phyloP scores from a whole-genome alignment of 2,888 invertebrate genomes.

The Calliopum simillimum region DNA sequence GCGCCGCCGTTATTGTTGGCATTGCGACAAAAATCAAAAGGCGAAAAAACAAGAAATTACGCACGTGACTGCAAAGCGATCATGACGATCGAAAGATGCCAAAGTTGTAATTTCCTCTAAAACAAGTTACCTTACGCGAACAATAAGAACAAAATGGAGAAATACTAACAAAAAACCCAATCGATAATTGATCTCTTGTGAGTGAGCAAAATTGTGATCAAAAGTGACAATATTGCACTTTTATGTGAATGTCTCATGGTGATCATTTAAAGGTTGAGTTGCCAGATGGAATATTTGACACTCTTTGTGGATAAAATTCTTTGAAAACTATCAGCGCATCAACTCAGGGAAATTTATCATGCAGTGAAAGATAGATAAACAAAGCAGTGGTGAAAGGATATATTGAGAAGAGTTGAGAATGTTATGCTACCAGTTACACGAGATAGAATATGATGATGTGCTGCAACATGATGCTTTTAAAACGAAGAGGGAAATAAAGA shows the following conservation, averaged over 20 bases:
- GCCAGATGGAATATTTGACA: too few relatives aligned
- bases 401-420: too few relatives aligned
- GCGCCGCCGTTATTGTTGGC: background rate
- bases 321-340: too few relatives aligned
- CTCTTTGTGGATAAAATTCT: too few relatives aligned
- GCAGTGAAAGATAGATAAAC: too few relatives aligned
- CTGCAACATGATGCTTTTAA: too few relatives aligned
- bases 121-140: conserved; percentile 55
- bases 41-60: conserved; percentile 34
- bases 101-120: conserved; percentile 40
- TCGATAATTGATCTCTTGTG: conserved; percentile 37
- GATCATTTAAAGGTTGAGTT: too few relatives aligned
- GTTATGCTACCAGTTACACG: too few relatives aligned
- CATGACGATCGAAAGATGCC: conserved; percentile 15
- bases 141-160: background rate
- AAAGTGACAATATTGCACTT: conserved; percentile 64
- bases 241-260: conserved; percentile 40
- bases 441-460: too few relatives aligned
- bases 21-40: conserved; percentile 32
- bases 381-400: too few relatives aligned
- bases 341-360: too few relatives aligned
- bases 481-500: too few relatives aligned
- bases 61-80: conserved; percentile 35
- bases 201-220: conserved; percentile 48
- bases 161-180: background rate